Evolutionary conservation across 2,797 vertebrate species (phyloP), one percentile per base, ranked within the genome.

Genomic region (Eulemur coronatus): DNA sequence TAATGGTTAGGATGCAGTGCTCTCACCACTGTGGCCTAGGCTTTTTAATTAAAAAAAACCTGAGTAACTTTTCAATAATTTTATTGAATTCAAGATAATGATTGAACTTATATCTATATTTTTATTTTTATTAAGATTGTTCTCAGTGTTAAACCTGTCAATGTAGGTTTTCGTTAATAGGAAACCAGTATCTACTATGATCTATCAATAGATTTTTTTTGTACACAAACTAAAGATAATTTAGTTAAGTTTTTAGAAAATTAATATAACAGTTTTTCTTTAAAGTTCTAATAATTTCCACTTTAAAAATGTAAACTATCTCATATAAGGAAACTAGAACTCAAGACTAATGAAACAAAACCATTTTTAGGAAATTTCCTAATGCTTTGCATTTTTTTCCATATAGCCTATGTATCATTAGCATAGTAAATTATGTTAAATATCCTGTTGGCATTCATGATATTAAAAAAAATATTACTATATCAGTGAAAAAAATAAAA

Each of bases 221-320:
- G 43, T 18, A 95, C 13, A 84, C 41, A 86, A 95, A 89, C 43
- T 81, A 73, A 84, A 90, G 94, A 72, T 70, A 57, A 57, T 57
- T 57, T 57, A 91, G 70, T 26, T 75, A 94, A 33, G 20, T 46
- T 95, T 96, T 95, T 76, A 89, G 78, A 94, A 95, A 96, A 85
- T 55, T 84, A 91, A 84, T 43, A 87, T 18, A 92, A 38, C 8
- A 65, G 41, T 72, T 87, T 73, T 82, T 73, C 43, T 81, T 80
- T 33, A 59, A 94, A 73, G 26, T 87, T 87, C 14, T 94, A 80
- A 89, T 69, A 95, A 89, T 57, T 57, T 57, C 24, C 55, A 57
- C 57, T 93, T 91, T 22, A 48, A 94, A 96, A 82, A 97, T 72
- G 67, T 94, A 88, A 96, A 87, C 33, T 28, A 95, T 79, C 7